These are phyloP conservation scores for Rhynchopsitta pachyrhyncha DNA, from an alignment of 2,113 vertebrate species.

Conservation along the genomic window DNA sequence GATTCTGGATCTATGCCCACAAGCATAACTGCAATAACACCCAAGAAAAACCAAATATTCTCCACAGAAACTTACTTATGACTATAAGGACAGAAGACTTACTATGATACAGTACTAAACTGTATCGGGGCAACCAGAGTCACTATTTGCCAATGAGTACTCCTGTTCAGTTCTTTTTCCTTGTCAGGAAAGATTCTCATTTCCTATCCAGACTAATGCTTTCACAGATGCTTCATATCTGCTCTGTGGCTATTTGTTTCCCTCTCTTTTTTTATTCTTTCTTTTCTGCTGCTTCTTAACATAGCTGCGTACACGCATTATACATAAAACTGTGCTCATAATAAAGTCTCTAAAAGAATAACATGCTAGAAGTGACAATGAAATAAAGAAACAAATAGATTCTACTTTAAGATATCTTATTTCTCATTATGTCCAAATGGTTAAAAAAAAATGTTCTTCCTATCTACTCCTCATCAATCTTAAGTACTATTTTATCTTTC, in stretches of 20 bases:
- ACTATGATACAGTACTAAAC: neutral
- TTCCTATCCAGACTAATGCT: neutral
- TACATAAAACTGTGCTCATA: neutral
- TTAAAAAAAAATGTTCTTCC: neutral
- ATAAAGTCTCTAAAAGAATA: neutral
- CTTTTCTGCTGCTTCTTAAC: neutral
- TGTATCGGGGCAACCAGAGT: neutral
- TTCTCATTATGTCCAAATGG: neutral
- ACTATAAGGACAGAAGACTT: neutral
- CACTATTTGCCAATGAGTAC: neutral
- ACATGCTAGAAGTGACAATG: neutral
- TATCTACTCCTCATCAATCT: neutral
- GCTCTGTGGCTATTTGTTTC: neutral
- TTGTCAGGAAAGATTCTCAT: neutral
- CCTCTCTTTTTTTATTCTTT: neutral
- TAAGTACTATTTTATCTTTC: constrained; percentile 24
- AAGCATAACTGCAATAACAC: neutral
- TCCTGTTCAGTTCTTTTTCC: neutral
- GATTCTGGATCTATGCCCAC: neutral
- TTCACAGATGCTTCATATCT: neutral
- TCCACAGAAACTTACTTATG: neutral
- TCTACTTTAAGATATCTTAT: neutral
- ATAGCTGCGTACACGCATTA: neutral
- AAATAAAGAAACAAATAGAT: constrained; percentile 12
- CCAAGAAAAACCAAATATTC: neutral